Percentiles rank a stretch among this genome's conserved stretches.
Conservation (phyloP, 2,888 invertebrate genomes). For the Sylvicola cinctus region DNA sequence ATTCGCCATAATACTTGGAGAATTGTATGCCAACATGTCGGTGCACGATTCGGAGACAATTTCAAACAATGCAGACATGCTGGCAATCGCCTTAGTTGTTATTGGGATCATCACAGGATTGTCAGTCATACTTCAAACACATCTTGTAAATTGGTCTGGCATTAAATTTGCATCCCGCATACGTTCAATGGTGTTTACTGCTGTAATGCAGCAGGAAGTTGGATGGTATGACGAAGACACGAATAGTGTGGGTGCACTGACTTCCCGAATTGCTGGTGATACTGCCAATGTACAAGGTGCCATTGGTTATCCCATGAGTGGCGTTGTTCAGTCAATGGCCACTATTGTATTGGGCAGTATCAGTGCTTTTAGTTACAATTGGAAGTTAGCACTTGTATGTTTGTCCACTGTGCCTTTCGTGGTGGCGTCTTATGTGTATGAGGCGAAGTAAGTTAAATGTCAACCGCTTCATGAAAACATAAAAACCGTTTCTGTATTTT, state of each 20-base stretch:
- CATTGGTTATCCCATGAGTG: constrained; percentile 46
- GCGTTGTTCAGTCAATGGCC: constrained; percentile 43
- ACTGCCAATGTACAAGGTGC: constrained; percentile 55
- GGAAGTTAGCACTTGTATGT: constrained; percentile 50
- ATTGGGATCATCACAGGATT: constrained; percentile 43
- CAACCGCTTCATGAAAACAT: not conserved
- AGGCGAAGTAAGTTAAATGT: constrained; percentile 26
- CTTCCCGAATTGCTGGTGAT: constrained; percentile 47
- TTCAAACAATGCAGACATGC: constrained; percentile 32
- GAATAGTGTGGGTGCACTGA: constrained; percentile 48
- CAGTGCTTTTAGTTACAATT: constrained; percentile 41
- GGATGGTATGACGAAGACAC: constrained; percentile 49
- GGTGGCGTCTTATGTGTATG: constrained; percentile 43
- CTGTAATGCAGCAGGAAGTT: constrained; percentile 51
- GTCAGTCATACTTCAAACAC: constrained; percentile 48
- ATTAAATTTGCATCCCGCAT: constrained; percentile 50
- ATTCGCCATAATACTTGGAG: constrained; percentile 57
- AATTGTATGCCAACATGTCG: constrained; percentile 44
- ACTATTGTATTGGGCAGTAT: constrained; percentile 41
- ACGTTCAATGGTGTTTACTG: constrained; percentile 35
- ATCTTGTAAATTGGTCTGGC: constrained; percentile 56
- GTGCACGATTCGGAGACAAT: constrained; percentile 33
- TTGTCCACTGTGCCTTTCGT: constrained; percentile 45
- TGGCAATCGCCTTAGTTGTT: constrained; percentile 31
- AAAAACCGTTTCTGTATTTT: not conserved